Evolutionary conservation across 2,888 invertebrate genomes (phyloP), one percentile per base, ranked within the genome.

Genomic region (Tetranychus piercei): DNA sequence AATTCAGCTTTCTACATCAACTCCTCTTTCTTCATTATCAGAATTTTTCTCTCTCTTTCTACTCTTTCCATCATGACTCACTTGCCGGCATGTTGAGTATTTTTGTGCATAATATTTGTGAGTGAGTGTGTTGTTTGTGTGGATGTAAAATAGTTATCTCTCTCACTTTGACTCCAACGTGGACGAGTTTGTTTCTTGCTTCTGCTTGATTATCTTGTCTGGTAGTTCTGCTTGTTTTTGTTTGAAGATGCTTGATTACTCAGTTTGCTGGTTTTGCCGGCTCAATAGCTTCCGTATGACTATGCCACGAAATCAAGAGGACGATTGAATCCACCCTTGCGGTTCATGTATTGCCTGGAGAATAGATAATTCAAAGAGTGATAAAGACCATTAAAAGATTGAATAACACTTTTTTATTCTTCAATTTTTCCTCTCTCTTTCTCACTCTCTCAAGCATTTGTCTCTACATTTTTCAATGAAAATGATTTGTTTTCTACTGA

Each of bases 291-390:
- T n/a, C 20, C 22, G 20, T 20, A 3, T 69, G 6, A 9, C 22
- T 71, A 71, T 34, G 71, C 71, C 20, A 96, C 94, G 85, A 94
- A 94, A 84, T 99, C 97, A 78, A 99, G 84, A 67, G 97, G 97
- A 81, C 97, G 87, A 84, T 99, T 99, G 84, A 99, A 99, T 75
- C 97, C 99, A 78, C 99, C 99, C 84, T 95, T 94, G 77, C 99
- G 87, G 84, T 99, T 99, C 99, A 99, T 99, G 34, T 69, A 69
- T 22, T 88, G 83, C 95, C 96, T 80, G 81, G 78, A 73, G 77
- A 76, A 73, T 34, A 44, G 73, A 23, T 70, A 66, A 55, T 55
- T 55, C 55, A 55, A 55, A 55, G 55, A 7, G 9, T 55, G 55
- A 6, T 55, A 55, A 55, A 55, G 55, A 55, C 55, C 55, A 55